phyloP scores from a whole-genome alignment of 2,113 vertebrate genomes.

The Himantopus leucocephalus region DNA sequence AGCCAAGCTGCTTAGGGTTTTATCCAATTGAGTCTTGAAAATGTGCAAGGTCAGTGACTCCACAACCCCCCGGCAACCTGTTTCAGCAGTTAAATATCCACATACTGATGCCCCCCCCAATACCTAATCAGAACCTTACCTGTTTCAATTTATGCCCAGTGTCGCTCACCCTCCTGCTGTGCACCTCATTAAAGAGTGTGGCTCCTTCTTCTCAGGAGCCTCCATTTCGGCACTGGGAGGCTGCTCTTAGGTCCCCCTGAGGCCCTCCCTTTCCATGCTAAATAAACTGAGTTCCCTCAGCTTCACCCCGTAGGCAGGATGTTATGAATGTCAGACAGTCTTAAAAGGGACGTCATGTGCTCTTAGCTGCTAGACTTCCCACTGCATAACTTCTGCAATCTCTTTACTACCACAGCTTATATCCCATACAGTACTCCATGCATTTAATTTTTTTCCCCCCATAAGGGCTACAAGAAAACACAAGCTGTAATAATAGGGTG shows the following conservation, averaged over 20 bases:
- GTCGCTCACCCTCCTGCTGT: neutral
- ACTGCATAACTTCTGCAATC: neutral
- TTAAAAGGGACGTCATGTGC: neutral
- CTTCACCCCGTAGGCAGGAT: neutral
- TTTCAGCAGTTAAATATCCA: neutral
- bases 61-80: neutral
- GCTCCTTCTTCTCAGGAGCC: neutral
- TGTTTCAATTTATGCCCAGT: neutral
- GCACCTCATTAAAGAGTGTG: neutral
- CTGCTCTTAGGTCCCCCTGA: neutral
- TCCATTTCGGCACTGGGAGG: neutral
- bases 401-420: neutral
- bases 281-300: neutral
- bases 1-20: neutral
- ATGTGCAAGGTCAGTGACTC: neutral
- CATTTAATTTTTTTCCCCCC: neutral
- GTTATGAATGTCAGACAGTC: neutral
- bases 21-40: neutral
- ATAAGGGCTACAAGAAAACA: neutral
- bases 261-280: neutral
- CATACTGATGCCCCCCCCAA: accelerated
- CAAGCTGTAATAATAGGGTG: neutral
- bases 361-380: neutral
- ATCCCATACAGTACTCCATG: neutral
- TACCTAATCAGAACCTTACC: neutral